Evolutionary conservation across 2,113 vertebrate species (phyloP), one percentile per base, ranked within the genome.

Genomic region (Corythoichthys haematopterus): DNA sequence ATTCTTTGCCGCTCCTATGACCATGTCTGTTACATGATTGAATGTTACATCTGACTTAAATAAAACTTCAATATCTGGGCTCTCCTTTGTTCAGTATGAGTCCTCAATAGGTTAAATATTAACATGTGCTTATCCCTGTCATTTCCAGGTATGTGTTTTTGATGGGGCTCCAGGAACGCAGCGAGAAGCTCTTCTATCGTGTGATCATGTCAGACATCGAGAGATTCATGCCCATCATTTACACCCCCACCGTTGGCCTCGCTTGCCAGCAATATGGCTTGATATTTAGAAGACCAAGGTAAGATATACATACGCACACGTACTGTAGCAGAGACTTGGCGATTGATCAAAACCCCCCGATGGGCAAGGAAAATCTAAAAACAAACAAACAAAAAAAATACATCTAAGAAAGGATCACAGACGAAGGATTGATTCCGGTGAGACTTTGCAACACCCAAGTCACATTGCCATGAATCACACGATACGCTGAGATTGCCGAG

Each of bases 121-220:
- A 78, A 80, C 71, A 48, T 35, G 51, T 53, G 14, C 65, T 66
- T 63, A 45, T 75, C 40, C 47, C 72, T 79, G 70, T 82, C 72
- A 14, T 64, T 76, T 28, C 35, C 88, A 99, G 97, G 86, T 98
- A 98, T 38, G 93, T 99, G 83, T 94, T 96, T 35, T 88, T 99
- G 84, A 98, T 97, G 94, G 92, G 92, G 71, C 94, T 99, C 82
- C 96, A 98, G 89, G 96, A 98, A 80, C 91, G 88, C 78, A 99
- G 95, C 33, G 96, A 99, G 88, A 98, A 98, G 80, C 94, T 99
- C 20, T 99, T 99, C 87, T 99, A 98, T 65, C 93, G 92, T 75
- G 90, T 96, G 56, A 86, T 99, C 38, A 78, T 84, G 50, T 98
- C 94, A 71, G 92, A 98, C 81, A 90, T 97, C 14, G 95, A 98